Percentiles rank a stretch among this genome's conserved stretches.
These are phyloP conservation scores for Nannobrachium achirus DNA, from an alignment of 2,113 vertebrate species.

Conservation along the genomic window DNA sequence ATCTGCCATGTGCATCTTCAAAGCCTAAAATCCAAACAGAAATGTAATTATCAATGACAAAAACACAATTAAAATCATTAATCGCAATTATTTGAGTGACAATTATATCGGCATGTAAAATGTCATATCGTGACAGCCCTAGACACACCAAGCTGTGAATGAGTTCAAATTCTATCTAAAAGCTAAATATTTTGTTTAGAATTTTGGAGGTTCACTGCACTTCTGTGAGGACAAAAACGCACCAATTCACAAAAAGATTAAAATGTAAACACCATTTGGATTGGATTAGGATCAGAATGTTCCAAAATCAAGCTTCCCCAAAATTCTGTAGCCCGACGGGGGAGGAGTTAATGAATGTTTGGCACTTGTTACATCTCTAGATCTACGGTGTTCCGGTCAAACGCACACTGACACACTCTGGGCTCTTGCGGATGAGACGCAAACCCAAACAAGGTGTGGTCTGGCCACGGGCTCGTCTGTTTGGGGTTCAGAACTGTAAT, in stretches of 20 bases:
- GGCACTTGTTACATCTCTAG: slow-evolving; percentile 61
- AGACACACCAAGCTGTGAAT: slow-evolving; percentile 27
- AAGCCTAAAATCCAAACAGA: no score
- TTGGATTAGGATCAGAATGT: slow-evolving; percentile 42
- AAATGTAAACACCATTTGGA: slow-evolving; percentile 43
- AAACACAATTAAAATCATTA: no score
- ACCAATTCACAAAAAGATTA: neutral
- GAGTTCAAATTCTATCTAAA: slow-evolving; percentile 46
- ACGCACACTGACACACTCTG: slow-evolving; percentile 61
- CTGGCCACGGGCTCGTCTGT: slow-evolving; percentile 44
- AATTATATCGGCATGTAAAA: no score
- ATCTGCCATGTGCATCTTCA: no score
- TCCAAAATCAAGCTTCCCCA: slow-evolving; percentile 37
- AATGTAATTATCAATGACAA: no score
- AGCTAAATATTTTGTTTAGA: slow-evolving; percentile 11
- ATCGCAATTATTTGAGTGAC: no score
- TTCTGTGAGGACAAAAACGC: neutral
- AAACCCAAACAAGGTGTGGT: slow-evolving; percentile 67
- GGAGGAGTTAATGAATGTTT: slow-evolving; percentile 63
- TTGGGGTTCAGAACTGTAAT: slow-evolving; percentile 37
- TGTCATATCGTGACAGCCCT: no score
- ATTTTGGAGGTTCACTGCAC: slow-evolving; percentile 25
- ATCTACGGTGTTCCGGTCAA: slow-evolving; percentile 70
- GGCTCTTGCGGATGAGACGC: slow-evolving; percentile 63
- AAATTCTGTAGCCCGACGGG: slow-evolving; percentile 37